Percentiles rank a stretch among this genome's conserved stretches.
Conservation (phyloP, 2,797 vertebrate species). For the Leucoraja ocellata region DNA sequence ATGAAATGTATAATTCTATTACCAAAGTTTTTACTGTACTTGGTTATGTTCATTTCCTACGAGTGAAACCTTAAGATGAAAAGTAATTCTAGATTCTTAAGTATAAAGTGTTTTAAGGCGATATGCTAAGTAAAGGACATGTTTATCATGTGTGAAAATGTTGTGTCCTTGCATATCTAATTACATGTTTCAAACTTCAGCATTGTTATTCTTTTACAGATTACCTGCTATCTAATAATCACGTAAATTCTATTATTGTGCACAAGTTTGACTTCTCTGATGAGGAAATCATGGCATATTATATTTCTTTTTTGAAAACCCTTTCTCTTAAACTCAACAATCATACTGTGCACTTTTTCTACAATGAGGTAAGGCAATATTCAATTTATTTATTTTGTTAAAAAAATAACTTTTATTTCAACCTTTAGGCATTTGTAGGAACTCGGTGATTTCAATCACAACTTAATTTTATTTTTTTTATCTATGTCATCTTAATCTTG, state of each 20-base stretch:
- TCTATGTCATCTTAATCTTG: not conserved
- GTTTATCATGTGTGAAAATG: not conserved
- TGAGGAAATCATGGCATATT: constrained; percentile 98
- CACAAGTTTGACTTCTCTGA: constrained; percentile 99
- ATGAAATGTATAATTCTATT: not conserved
- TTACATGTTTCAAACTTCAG: not conserved
- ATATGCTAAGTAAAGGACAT: not conserved
- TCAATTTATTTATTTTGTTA: not conserved
- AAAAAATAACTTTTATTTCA: not conserved
- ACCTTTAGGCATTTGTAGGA: not conserved
- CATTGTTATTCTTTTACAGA: constrained; percentile 58
- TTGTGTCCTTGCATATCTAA: not conserved
- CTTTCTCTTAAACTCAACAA: constrained; percentile 94
- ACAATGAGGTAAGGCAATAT: constrained; percentile 82
- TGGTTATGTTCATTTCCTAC: not conserved
- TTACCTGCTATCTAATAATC: constrained; percentile 94
- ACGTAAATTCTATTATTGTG: constrained; percentile 97
- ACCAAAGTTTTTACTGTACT: not conserved
- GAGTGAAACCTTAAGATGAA: not conserved
- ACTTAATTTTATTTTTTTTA: not conserved
- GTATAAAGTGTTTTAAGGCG: not conserved
- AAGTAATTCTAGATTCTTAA: too few species aligned
- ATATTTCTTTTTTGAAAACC: constrained; percentile 96
- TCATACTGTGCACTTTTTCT: constrained; percentile 98
- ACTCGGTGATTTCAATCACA: not conserved